Evolutionary conservation across 2,113 vertebrate genomes (phyloP).

Genomic region (Psittacus erithacus): DNA sequence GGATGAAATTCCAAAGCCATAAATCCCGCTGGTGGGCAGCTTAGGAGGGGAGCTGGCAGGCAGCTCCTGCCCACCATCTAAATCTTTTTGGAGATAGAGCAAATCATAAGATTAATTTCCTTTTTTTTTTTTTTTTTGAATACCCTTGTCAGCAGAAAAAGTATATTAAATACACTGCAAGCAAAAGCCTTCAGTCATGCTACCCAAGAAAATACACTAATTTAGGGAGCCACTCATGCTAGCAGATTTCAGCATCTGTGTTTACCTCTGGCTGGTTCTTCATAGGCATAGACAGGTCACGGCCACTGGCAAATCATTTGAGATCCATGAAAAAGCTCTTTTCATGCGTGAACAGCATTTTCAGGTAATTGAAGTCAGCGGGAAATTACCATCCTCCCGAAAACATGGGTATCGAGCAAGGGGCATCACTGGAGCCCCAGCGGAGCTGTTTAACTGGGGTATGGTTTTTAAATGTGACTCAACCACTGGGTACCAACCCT

Average conservation of each 20-base stretch:
- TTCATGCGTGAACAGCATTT: background rate
- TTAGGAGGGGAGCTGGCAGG: background rate
- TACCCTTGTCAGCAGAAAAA: background rate
- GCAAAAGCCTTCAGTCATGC: background rate
- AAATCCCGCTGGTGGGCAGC: background rate
- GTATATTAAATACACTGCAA: background rate
- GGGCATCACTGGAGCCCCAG: background rate
- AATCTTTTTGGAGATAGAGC: background rate
- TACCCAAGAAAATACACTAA: background rate
- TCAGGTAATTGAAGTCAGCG: background rate
- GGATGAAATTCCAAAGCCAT: background rate
- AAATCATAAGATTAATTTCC: background rate
- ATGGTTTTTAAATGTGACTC: background rate
- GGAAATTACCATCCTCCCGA: background rate
- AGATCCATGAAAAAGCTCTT: background rate
- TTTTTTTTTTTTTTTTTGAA: background rate
- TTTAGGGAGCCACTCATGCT: background rate
- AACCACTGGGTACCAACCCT: rapidly evolving
- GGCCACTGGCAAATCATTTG: background rate
- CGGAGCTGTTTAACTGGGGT: background rate
- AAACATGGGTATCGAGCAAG: background rate
- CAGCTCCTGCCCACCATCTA: background rate
- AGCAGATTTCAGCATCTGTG: background rate
- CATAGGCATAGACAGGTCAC: background rate
- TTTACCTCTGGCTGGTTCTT: background rate